phyloP scores from a whole-genome alignment of 2,113 vertebrate genomes.

The Thamnaconus septentrionalis region DNA sequence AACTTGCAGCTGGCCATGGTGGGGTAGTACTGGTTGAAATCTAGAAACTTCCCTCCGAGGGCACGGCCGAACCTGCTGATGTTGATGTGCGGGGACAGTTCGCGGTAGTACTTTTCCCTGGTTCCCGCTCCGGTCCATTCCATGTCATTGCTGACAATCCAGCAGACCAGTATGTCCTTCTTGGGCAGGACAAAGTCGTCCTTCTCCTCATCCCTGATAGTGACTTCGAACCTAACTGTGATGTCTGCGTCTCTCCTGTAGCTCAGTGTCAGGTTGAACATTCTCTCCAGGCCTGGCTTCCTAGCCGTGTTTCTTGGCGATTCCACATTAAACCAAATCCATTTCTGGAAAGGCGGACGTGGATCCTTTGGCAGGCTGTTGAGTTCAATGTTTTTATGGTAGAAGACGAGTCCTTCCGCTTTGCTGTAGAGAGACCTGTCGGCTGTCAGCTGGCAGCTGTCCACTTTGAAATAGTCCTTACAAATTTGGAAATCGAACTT shows the following conservation, averaged over 20 bases:
- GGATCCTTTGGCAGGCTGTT: constrained; percentile 77
- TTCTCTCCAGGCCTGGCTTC: constrained; percentile 77
- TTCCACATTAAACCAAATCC: constrained; percentile 88
- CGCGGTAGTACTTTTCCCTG: constrained; percentile 81
- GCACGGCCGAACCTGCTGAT: constrained; percentile 79
- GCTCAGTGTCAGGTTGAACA: constrained; percentile 85
- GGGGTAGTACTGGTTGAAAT: constrained; percentile 80
- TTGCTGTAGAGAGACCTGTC: constrained; percentile 79
- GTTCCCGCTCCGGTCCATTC: constrained; percentile 72
- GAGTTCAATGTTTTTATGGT: constrained; percentile 79
- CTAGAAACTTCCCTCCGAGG: constrained; percentile 71
- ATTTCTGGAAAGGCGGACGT: constrained; percentile 84
- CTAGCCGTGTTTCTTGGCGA: constrained; percentile 81
- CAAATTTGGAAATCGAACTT: constrained; percentile 81
- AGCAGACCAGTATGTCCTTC: constrained; percentile 86
- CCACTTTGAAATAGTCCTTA: constrained; percentile 79
- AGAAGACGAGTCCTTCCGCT: constrained; percentile 81
- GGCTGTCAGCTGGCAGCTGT: constrained; percentile 83
- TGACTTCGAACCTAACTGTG: constrained; percentile 82
- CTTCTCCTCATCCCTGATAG: constrained; percentile 73
- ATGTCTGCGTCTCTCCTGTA: constrained; percentile 85
- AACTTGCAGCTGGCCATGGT: constrained; percentile 83
- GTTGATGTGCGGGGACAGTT: constrained; percentile 82
- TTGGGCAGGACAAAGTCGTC: constrained; percentile 79
- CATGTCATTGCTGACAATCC: constrained; percentile 82